Conservation (phyloP, 2,888 invertebrate species). For the Scaptomyza tumidula region DNA sequence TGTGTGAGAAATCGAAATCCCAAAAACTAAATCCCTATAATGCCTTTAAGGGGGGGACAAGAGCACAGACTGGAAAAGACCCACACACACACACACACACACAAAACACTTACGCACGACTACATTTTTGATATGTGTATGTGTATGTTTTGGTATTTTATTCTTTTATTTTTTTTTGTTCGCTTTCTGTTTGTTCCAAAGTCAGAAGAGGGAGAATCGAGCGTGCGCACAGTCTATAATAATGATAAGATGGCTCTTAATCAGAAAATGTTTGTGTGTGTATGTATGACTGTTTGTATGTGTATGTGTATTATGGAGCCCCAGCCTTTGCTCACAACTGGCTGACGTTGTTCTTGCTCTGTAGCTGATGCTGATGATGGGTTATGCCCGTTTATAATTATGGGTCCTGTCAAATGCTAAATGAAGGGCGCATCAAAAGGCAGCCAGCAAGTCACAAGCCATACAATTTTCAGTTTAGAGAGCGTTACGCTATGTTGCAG, state of each 20-base stretch:
- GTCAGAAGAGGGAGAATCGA: constrained; percentile 36
- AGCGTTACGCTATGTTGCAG: constrained; percentile 45
- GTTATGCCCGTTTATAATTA: constrained; percentile 84
- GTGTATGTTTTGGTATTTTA: constrained; percentile 57
- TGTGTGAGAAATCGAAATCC: constrained; percentile 81
- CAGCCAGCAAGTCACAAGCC: constrained; percentile 56
- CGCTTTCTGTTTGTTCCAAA: constrained; percentile 34
- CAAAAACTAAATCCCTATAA: constrained; percentile 81
- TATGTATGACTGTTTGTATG: background rate
- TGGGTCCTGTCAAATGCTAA: constrained; percentile 84
- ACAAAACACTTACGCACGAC: constrained; percentile 55
- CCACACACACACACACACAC: constrained; percentile 25
- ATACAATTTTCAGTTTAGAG: constrained; percentile 66
- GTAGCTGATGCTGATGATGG: constrained; percentile 78
- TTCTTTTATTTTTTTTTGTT: constrained; percentile 26
- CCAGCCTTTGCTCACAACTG: constrained; percentile 41
- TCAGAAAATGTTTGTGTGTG: constrained; percentile 83
- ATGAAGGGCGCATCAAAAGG: constrained; percentile 77
- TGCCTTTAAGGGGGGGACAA: constrained; percentile 62
- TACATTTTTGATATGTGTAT: constrained; percentile 57
- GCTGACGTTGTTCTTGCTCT: background rate
- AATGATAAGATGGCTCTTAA: constrained; percentile 85
- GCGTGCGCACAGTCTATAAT: constrained; percentile 81
- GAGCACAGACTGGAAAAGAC: constrained; percentile 19
- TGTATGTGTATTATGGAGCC: constrained; percentile 34